Evolutionary conservation across 2,888 invertebrate genomes (phyloP), one percentile per base, ranked within the genome.

Genomic region (Drosophila mulleri): DNA sequence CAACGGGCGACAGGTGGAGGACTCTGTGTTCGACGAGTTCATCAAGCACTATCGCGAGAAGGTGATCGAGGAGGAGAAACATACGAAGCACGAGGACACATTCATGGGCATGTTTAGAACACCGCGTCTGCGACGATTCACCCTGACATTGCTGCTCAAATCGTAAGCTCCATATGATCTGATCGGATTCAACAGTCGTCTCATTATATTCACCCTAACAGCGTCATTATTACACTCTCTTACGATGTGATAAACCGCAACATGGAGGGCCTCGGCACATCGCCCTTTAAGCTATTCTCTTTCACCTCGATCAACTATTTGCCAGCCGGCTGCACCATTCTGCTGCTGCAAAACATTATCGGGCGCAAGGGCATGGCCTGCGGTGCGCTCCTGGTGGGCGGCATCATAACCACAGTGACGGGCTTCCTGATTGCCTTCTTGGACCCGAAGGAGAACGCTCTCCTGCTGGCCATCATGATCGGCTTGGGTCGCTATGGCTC

Each of bases 231-330:
- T 74, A 94, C 94, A 3, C 91, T 95, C 6, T 93, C 94, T 52
- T 94, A 94, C 79, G 95, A 95, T 82, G 94, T 94, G 2, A 94
- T 94, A 59, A 94, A 94, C 16, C 92, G 94, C 50, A 94, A 95
- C 80, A 93, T 94, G 68, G 94, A 94, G 80, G 94, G 94, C 12
- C 89, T 94, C 12, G 94, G 94, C 3, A 92, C 93, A 32, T 94
- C 94, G 0, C 94, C 94, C 4, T 94, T 94, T 61, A 79, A 93
- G 32, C 92, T 94, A 23, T 94, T 95, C 88, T 94, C 94, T 2
- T 81, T 93, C 11, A 94, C 94, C 14, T 94, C 94, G 1, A 83
- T 93, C 16, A 94, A 94, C 4, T 94, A 94, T 70, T 86, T 94
- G 14, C 94, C 94, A 1, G 94, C 94, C 0, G 94, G 92, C 12